phyloP scores from a whole-genome alignment of 2,797 vertebrate genomes.

The Carcharodon carcharias region DNA sequence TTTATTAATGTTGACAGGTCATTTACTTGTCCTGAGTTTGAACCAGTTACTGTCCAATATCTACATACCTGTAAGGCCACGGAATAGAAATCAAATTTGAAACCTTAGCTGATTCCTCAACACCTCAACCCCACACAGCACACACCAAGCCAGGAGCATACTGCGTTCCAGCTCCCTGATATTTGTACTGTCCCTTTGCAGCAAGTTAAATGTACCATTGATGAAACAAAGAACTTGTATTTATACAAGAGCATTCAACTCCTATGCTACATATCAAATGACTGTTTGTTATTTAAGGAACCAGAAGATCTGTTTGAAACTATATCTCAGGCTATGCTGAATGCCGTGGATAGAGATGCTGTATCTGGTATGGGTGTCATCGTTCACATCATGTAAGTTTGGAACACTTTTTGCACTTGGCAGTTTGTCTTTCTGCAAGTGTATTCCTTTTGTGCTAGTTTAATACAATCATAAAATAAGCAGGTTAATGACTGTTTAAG shows the following conservation, averaged over 20 bases:
- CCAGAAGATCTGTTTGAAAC: conserved; percentile 93
- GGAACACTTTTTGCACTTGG: not conserved
- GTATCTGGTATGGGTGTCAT: conserved; percentile 94
- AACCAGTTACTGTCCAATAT: not conserved
- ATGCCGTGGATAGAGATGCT: conserved; percentile 88
- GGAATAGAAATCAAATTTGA: not conserved
- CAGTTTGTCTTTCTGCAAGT: not conserved
- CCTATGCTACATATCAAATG: not conserved
- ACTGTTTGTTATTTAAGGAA: conserved; percentile 57
- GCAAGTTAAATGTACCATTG: not conserved
- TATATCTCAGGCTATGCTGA: conserved; percentile 95
- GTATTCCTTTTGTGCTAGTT: not conserved
- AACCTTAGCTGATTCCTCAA: not conserved
- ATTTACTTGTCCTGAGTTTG: not conserved
- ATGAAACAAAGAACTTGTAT: not conserved
- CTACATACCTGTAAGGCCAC: not conserved
- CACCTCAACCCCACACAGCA: not conserved
- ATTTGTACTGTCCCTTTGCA: not conserved
- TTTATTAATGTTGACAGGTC: not conserved
- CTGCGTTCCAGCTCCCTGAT: not conserved
- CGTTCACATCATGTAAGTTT: conserved; percentile 88
- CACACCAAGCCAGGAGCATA: too few species aligned
- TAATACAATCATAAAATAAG: not conserved
- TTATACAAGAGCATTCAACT: not conserved
- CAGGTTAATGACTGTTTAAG: not conserved